Base-by-base conservation (phyloP, 37 sponge, comb jelly and placozoan species). In the Halisarca cf. caerulea region DNA sequence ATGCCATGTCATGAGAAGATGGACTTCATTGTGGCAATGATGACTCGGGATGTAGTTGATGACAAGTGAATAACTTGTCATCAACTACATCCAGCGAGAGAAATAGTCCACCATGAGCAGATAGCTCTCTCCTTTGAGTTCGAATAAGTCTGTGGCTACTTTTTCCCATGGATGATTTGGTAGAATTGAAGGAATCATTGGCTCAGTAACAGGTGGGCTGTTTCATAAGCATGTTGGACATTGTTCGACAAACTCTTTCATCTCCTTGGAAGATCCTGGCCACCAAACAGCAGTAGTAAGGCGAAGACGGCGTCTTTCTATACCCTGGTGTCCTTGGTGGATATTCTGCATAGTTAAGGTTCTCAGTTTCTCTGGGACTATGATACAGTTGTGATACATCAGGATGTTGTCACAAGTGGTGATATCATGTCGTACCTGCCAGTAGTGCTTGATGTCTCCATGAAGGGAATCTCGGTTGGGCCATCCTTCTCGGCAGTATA, bases 1-100 rank as follows among this genome's bases (percentile, higher is more conserved):
- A 92, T 82, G 17, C 92, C 92, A 85, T 92, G 84, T 78, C 89
- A 34, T 9, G 89, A 59, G 45, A 91, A 87, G 0, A 91, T 59
- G 27, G 66, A 6, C 35, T 88, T 85, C 86, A 75, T 0, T 32
- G 73, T 54, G 0, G 30, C 1, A n/a, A 87, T n/a, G 6, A 83
- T 23, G 33, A 39, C 45, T 44, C 27, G 38, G 20, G 84, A 14
- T 9, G 82, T 30, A 9, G 83, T 86, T 21, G 80, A 40, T 3
- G 42, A 3, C 8, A 74, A 6, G 17, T 6, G 32, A 6, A 40
- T 38, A 11, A 74, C 77, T 74, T n/a, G n/a, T n/a, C n/a, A n/a
- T n/a, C n/a, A n/a, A n/a, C n/a, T 74, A 42, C 15, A 23, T 2
- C n/a, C 41, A 74, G 2, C 44, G 42, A 3, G 77, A 74, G 77